phyloP scores from a whole-genome alignment of 2,797 vertebrate genomes.

The Benthosema pterotum region DNA sequence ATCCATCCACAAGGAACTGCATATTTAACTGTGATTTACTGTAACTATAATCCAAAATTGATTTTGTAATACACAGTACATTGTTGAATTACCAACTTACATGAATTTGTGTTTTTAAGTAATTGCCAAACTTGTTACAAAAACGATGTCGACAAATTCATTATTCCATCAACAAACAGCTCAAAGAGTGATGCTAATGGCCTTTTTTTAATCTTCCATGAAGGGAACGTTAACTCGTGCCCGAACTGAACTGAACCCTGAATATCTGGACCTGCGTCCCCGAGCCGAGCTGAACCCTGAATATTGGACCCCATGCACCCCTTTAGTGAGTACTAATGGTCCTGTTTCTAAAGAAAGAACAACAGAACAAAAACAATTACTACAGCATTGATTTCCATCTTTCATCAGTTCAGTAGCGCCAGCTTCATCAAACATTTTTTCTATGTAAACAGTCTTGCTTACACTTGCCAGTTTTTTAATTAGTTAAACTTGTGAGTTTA shows the following conservation, averaged over 20 bases:
- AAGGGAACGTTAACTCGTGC: slow-evolving; percentile 85
- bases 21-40: too few species aligned
- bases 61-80: too few species aligned
- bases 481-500: slow-evolving; percentile 34
- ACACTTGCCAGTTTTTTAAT: slow-evolving; percentile 26
- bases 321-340: slow-evolving; percentile 82
- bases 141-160: not conserved
- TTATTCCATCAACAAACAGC: not conserved
- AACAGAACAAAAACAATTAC: slow-evolving; percentile 31
- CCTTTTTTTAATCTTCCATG: slow-evolving; percentile 61
- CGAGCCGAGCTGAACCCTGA: slow-evolving; percentile 85
- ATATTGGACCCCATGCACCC: slow-evolving; percentile 87
- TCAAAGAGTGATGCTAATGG: slow-evolving; percentile 54
- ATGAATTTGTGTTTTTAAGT: too few species aligned
- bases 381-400: slow-evolving; percentile 42
- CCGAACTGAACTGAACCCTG: slow-evolving; percentile 86
- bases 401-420: slow-evolving; percentile 39
- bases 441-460: slow-evolving; percentile 24
- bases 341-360: slow-evolving; percentile 41
- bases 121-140: not conserved
- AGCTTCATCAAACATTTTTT: slow-evolving; percentile 18
- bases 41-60: too few species aligned
- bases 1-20: too few species aligned
- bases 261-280: slow-evolving; percentile 86
- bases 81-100: too few species aligned